Evolutionary conservation across 2,888 invertebrate genomes (phyloP), one percentile per base, ranked within the genome.

Genomic region (Cyrtodaria siliqua): DNA sequence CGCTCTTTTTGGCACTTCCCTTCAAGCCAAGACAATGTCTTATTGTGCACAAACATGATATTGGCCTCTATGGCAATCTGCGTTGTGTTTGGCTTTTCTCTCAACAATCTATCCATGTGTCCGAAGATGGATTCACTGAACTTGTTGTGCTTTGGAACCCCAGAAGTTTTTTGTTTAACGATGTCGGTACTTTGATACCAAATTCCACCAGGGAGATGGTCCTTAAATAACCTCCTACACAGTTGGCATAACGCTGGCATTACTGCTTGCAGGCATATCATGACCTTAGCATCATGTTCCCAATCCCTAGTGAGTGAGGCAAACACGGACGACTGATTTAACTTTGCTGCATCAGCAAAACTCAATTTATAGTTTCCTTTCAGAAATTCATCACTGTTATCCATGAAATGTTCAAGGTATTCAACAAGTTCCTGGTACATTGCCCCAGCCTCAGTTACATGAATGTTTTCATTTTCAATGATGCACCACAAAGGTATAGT

Each of bases 401-500:
- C 14, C 26, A 47, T n/a, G 33, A 38, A 42, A 12, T 67, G 44
- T 26, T 67, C 26, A 12, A 71, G 3, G 24, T 63, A 67, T 16
- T 50, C 29, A 2, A 67, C 24, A 9, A 77, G 23, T 52, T 68
- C 55, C 8, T 29, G 18, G 42, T 78, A 69, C 9, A 55, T 52
- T 50, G 20, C 29, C 55, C 42, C 42, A 38, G 27, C 20, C 38
- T 79, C 70, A 33, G 63, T 64, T 18, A 56, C 56, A 42, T 56
- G 64, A 26, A 66, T 29, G 38, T 52, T 18, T 24, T 62, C 27
- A 14, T 23, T 14, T 38, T 62, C 62, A 23, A 62, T 62, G 16
- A 63, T 40, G 24, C 33, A 44, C 71, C 75, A 79, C n/a, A 79
- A 47, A n/a, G 75, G 79, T 23, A 29, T 18, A 20, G 75, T 75